phyloP scores from a whole-genome alignment of 1,140 invertebrate genomes.

The Cyclina sinensis region DNA sequence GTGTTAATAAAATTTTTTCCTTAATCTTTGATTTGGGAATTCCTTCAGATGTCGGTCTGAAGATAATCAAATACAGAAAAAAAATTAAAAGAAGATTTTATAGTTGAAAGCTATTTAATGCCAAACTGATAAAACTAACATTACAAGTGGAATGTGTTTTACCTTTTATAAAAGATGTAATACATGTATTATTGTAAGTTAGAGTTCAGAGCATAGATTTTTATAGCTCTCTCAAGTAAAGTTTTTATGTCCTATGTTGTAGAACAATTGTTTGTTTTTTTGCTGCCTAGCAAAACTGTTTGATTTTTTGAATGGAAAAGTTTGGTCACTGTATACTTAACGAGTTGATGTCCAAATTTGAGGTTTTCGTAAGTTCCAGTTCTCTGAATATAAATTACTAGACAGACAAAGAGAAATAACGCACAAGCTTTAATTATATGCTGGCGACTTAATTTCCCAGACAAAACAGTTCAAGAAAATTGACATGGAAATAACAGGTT shows the following conservation, averaged over 20 bases:
- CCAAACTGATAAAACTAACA: background rate
- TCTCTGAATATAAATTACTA: too few relatives aligned
- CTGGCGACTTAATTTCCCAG: too few relatives aligned
- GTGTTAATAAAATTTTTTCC: background rate
- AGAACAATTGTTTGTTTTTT: background rate
- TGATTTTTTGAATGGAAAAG: too few relatives aligned
- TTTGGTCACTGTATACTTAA: too few relatives aligned
- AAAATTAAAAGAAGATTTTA: slow-evolving; percentile 2
- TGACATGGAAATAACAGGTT: too few relatives aligned
- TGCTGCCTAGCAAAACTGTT: too few relatives aligned
- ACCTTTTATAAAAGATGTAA: slow-evolving; percentile 31
- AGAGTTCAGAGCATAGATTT: background rate
- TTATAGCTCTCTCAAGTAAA: background rate
- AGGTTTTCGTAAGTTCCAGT: too few relatives aligned
- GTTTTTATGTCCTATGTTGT: background rate
- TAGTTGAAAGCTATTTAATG: background rate
- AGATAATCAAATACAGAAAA: background rate
- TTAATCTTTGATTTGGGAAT: slow-evolving; percentile 43
- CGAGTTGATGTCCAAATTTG: too few relatives aligned
- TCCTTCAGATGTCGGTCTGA: background rate
- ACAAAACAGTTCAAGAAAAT: too few relatives aligned
- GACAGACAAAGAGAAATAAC: too few relatives aligned
- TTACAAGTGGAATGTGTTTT: slow-evolving; percentile 18
- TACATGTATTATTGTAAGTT: background rate
- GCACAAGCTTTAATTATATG: too few relatives aligned